Evolutionary conservation across 2,113 vertebrate genomes (phyloP).

Genomic region (Ranitomeya variabilis): DNA sequence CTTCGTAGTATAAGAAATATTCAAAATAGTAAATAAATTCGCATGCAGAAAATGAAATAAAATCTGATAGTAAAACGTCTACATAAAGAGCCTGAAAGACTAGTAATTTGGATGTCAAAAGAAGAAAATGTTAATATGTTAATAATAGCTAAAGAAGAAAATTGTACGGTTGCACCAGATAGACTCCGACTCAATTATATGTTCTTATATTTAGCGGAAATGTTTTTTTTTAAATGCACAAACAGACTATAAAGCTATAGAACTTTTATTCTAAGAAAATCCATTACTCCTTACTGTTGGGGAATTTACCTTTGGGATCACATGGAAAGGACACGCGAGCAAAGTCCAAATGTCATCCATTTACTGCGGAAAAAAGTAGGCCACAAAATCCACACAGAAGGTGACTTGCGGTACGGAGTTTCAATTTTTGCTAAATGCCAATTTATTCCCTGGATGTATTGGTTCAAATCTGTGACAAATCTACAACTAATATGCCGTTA

Average conservation of each 20-base stretch:
- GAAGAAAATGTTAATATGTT: constrained; percentile 15
- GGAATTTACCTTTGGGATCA: not conserved
- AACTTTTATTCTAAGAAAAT: not conserved
- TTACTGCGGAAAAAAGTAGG: no score
- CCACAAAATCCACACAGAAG: no score
- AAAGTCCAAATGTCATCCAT: no score
- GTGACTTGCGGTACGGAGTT: no score
- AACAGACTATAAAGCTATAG: not conserved
- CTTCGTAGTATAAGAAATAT: not conserved
- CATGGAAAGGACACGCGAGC: no score
- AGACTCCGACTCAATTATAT: not conserved
- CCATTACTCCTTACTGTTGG: not conserved
- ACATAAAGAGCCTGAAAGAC: not conserved
- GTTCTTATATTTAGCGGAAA: not conserved
- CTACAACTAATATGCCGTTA: no score
- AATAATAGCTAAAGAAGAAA: constrained; percentile 17
- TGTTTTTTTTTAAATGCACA: constrained; percentile 9
- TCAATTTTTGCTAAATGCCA: no score
- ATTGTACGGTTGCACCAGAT: not conserved
- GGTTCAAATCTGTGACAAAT: no score
- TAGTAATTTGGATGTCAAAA: constrained; percentile 17
- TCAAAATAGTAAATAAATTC: not conserved
- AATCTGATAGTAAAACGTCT: not conserved
- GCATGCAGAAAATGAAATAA: not conserved
- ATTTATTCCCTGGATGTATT: no score